Percentiles rank a stretch among this genome's conserved stretches.
Evolutionary conservation across 2,113 vertebrate genomes (phyloP).

Genomic region (Apus apus): DNA sequence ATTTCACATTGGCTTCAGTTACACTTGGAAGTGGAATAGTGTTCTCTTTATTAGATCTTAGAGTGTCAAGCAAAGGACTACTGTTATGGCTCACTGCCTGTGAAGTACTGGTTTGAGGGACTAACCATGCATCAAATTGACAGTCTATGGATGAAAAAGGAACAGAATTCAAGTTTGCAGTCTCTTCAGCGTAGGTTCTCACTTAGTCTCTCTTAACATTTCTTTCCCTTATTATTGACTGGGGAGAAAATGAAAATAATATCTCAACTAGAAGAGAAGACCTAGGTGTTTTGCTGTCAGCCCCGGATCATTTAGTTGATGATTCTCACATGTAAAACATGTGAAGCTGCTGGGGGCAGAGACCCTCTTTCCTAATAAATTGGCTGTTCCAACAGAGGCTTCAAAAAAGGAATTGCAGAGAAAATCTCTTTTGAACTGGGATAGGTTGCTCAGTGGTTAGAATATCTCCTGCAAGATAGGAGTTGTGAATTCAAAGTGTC

Average conservation of each 20-base stretch:
- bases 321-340: not conserved
- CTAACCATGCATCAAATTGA: not conserved
- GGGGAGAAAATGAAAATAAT: not conserved
- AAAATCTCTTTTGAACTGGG: not conserved
- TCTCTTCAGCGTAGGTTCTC: not conserved
- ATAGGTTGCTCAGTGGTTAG: not conserved
- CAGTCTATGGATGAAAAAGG: not conserved
- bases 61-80: not conserved
- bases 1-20: not conserved
- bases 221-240: not conserved
- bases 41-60: not conserved
- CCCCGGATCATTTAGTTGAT: not conserved
- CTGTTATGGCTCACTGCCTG: not conserved
- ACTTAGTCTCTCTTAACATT: not conserved
- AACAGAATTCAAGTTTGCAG: not conserved
- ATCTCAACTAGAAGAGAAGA: not conserved
- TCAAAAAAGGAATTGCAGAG: not conserved
- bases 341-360: not conserved
- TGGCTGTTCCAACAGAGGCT: not conserved
- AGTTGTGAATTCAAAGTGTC: not conserved
- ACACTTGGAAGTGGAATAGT: not conserved
- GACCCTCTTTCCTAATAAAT: not conserved
- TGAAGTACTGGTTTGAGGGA: not conserved
- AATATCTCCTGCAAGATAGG: not conserved
- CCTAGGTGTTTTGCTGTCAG: not conserved